These are phyloP conservation scores for Taphrorychus bicolor DNA, from an alignment of 2,888 invertebrate genomes.

Conservation along the genomic window DNA sequence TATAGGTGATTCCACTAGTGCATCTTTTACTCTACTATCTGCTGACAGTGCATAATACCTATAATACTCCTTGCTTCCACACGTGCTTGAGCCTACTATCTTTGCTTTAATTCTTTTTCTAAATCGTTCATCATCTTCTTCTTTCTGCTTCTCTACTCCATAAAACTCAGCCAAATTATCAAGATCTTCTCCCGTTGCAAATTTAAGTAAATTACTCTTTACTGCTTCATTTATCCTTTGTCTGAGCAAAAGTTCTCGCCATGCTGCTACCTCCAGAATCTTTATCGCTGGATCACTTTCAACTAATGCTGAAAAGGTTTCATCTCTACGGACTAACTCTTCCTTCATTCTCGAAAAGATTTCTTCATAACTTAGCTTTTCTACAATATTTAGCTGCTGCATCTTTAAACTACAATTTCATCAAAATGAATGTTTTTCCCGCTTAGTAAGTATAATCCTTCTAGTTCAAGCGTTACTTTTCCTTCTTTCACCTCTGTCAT, in stretches of 20 bases:
- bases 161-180: not conserved
- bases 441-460: not conserved
- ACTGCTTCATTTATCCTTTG: slow-evolving; percentile 18
- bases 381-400: slow-evolving; percentile 14
- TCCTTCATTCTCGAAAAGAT: slow-evolving; percentile 23
- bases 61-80: slow-evolving; percentile 16
- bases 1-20: slow-evolving; percentile 10
- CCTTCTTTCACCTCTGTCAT: not conserved
- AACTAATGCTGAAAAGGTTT: slow-evolving; percentile 20
- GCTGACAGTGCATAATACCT: slow-evolving; percentile 12
- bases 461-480: not conserved
- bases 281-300: slow-evolving; percentile 24
- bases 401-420: slow-evolving; percentile 14
- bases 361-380: slow-evolving; percentile 16
- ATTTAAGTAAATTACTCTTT: slow-evolving; percentile 14
- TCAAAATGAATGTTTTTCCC: not conserved
- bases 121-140: slow-evolving; percentile 21
- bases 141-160: slow-evolving; percentile 6
- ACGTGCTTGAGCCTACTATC: slow-evolving; percentile 13
- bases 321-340: slow-evolving; percentile 13
- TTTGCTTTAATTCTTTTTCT: slow-evolving; percentile 23
- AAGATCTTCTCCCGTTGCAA: slow-evolving; percentile 16
- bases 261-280: slow-evolving; percentile 17
- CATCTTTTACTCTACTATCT: slow-evolving; percentile 16
- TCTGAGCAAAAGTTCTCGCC: not conserved